phyloP scores from a whole-genome alignment of 2,113 vertebrate species.

The Ammodytes dubius region DNA sequence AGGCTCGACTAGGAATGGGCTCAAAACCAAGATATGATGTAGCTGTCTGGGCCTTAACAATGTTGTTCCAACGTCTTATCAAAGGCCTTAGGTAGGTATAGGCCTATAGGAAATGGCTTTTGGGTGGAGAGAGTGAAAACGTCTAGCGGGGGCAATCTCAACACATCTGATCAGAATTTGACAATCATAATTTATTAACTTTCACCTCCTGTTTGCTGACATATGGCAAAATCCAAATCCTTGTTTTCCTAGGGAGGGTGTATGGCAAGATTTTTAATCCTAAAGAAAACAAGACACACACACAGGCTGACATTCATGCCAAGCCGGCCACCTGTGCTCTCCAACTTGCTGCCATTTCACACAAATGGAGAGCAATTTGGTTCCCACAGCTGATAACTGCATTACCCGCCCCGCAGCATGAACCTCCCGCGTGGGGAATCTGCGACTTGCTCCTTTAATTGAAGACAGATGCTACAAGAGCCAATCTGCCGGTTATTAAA shows the following conservation, averaged over 20 bases:
- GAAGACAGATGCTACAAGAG: slow-evolving; percentile 78
- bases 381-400: slow-evolving; percentile 84
- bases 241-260: slow-evolving; percentile 61
- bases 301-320: slow-evolving; percentile 63
- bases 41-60: slow-evolving; percentile 32
- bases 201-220: slow-evolving; percentile 49
- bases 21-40: slow-evolving; percentile 39
- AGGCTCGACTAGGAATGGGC: slow-evolving; percentile 36
- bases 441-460: slow-evolving; percentile 72
- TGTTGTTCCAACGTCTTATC: slow-evolving; percentile 22
- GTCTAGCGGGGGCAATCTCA: slow-evolving; percentile 16
- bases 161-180: slow-evolving; percentile 47
- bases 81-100: not conserved
- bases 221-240: slow-evolving; percentile 47
- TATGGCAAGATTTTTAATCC: slow-evolving; percentile 39
- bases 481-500: slow-evolving; percentile 68
- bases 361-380: slow-evolving; percentile 78
- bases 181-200: slow-evolving; percentile 39
- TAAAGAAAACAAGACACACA: slow-evolving; percentile 66
- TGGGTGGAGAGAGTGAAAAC: not conserved
- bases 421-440: slow-evolving; percentile 74
- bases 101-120: slow-evolving; percentile 1
- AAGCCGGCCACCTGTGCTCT: slow-evolving; percentile 74
- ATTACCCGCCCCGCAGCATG: slow-evolving; percentile 75
- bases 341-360: slow-evolving; percentile 66